Base-by-base conservation (phyloP, 2,888 invertebrate genomes). In the Melanchra persicariae region DNA sequence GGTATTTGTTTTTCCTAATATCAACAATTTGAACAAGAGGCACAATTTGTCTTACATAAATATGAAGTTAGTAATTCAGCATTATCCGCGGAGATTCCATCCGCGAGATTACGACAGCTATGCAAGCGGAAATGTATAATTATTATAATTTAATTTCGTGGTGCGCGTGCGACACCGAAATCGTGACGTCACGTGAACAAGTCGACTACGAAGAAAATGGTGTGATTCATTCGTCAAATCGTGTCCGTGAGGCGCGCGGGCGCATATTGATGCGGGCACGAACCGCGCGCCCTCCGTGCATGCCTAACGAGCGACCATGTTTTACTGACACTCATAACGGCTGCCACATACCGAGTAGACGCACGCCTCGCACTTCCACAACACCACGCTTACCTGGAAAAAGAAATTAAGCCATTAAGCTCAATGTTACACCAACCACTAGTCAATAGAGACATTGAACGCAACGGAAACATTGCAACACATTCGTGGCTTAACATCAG, bases 141-240 rank as follows among this genome's bases (percentile, higher is more conserved):
- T 91, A 92, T 87, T 89, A 92, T 93, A 91, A 91, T 90, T 90
- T 89, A 89, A 92, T 93, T 92, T 92, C 87, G 90, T 92, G 91
- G 92, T 89, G 91, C 91, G 92, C 95, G 94, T 94, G 95, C 93
- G 93, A 93, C 94, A 91, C 83, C 83, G 76, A 85, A 90, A 87
- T 95, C 95, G 95, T 95, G 95, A 94, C 94, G 94, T 95, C 95
- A 95, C 95, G 94, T 93, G 87, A 84, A 86, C 89, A 79, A 85
- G 68, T 70, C 73, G 58, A 70, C 79, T 85, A 87, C 91, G 88
- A 89, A 88, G 91, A 92, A 92, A 93, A 91, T 89, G 85, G 90
- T 90, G 92, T 95, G 95, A 95, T 92, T 94, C 93, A 95, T 91
- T 91, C 92, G 92, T 93, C 92, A 92, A 93, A 92, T 90, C 93